Evolutionary conservation across 1,140 invertebrate species (phyloP), one percentile per base, ranked within the genome.

Genomic region (Bicyclus anynana): DNA sequence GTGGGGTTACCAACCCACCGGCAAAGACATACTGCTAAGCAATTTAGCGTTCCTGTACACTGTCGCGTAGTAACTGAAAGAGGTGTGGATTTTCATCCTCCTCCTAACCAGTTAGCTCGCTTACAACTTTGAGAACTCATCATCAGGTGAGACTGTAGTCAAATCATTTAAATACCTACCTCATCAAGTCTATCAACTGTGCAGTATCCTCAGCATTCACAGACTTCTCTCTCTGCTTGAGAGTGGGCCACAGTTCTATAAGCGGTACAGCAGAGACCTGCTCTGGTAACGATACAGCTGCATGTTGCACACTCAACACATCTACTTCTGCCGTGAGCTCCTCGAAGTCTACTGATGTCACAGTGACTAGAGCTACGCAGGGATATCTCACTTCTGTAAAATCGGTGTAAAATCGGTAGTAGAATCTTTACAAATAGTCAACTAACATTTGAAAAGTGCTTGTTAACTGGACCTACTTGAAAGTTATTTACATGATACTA

Each of bases 301-400:
- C 83, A 61, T 87, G 84, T 53, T 87, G 85, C 0, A 89, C 85
- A 61, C 78, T 84, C 1, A 84, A 57, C 0, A 89, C 74, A 12
- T 87, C 84, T 0, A 86, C 71, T 55, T 66, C 72, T 0, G 84
- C 83, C 4, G 80, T 69, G 9, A 89, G 51, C 5, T 72, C 67
- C 35, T 86, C 84, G 73, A 84, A 89, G 49, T 87, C 81, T 5
- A 89, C 83, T 1, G 80, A 80, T 35, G 72, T 81, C 0, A 89
- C 76, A 16, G 84, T 53, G 13, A 89, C 60, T 21, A 75, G 80
- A 2, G 80, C 83, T 14, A 87, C 56, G 48, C 86, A 89, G 9
- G 84, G 85, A 52, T 77, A 87, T 66, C 86, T 73, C 5, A 81
- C 81, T 47, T 85, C 86, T 89, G 72, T 14, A 75, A 29, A 17